Conservation (phyloP, 1,140 invertebrate species). For the Popillia japonica region DNA sequence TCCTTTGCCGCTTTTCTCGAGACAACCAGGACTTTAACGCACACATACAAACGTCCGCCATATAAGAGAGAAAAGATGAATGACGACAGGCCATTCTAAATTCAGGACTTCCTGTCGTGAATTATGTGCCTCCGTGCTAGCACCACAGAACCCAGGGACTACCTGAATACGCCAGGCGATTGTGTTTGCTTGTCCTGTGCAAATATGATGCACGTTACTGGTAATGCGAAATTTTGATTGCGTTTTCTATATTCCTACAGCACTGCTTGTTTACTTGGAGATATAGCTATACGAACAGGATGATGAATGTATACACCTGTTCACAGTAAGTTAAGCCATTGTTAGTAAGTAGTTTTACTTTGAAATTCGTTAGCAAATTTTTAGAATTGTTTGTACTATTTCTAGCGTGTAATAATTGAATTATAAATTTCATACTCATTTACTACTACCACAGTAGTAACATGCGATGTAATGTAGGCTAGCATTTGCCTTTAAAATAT, state of each 20-base stretch:
- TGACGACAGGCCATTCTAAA: constrained; percentile 32
- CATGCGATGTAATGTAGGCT: no score
- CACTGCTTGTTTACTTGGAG: neutral
- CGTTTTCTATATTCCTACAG: neutral
- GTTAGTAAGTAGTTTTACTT: no score
- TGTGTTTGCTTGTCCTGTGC: constrained; percentile 13
- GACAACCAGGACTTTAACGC: neutral
- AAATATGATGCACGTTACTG: constrained; percentile 18
- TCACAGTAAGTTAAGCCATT: neutral
- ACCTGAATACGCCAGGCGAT: constrained; percentile 24
- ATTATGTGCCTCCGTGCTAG: constrained; percentile 28
- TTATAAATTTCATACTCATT: neutral
- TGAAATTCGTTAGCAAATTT: no score
- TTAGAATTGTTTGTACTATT: no score
- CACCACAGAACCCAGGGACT: constrained; percentile 1
- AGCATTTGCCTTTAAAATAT: no score
- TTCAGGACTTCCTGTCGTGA: constrained; percentile 30
- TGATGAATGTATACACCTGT: neutral
- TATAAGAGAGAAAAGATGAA: constrained; percentile 24
- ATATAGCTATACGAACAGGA: neutral
- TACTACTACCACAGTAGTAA: neutral
- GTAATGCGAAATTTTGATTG: constrained; percentile 25
- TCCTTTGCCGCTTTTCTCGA: constrained; percentile 1
- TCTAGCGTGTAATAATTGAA: neutral
- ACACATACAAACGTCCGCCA: neutral